Evolutionary conservation across 2,888 invertebrate species (phyloP), one percentile per base, ranked within the genome.

Genomic region (Tiphia femorata): DNA sequence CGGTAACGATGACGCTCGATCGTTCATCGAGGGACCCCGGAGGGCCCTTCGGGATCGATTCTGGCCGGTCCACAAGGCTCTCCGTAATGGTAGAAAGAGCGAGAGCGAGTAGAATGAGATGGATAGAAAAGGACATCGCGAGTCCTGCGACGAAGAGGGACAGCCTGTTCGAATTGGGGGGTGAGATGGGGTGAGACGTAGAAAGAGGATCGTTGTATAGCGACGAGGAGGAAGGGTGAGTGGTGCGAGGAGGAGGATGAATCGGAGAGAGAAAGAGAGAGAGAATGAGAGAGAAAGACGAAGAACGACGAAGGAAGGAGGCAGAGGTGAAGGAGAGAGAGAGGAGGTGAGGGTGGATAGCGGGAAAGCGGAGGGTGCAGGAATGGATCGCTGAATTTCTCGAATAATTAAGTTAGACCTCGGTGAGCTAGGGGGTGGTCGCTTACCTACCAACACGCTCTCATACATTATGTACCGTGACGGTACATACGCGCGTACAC

Each of bases 351-450:
- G 47, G 48, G 57, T 27, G 52, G 40, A 49, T 46, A 46, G 55
- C 23, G 51, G 54, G 20, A 17, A 61, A 25, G 65, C 52, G 68
- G 72, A 58, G 71, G 73, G 66, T 60, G 67, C 67, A 75, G 78
- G 78, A 79, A 79, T 78, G 81, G 80, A 80, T 80, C 78, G 82
- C 65, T 78, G 82, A 81, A 82, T 82, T 83, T 82, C 82, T 82
- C 80, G 81, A 83, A 83, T 82, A 83, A 82, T 82, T 81, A 83
- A 82, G 83, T 83, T 82, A 83, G 81, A 78, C 74, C 76, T 73
- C 71, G 74, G 76, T 69, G 76, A 76, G 75, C 65, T 72, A 69
- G 76, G 73, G 77, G 30, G 72, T 72, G 64, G 77, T 77, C 80
- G 81, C 79, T 81, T 80, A 80, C 81, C 78, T 77, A 77, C 78